These are phyloP conservation scores for Xenopus petersii DNA, from an alignment of 2,797 vertebrate species.

Conservation along the genomic window DNA sequence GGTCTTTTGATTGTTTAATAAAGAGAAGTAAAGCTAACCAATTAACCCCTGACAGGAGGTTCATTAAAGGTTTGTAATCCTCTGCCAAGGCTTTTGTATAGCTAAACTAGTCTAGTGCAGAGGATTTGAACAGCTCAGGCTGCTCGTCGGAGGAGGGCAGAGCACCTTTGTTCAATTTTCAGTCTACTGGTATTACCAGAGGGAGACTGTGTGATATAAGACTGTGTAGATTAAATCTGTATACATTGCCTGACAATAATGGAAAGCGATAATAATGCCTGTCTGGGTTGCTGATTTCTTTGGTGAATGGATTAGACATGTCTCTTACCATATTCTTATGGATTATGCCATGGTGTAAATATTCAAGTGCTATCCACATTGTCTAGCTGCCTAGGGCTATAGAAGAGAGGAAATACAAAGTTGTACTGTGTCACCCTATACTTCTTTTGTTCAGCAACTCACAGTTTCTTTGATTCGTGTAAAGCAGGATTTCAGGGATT, in stretches of 20 bases:
- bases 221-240: constrained; percentile 54
- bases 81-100: constrained; percentile 73
- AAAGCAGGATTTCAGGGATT: constrained; percentile 29
- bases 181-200: constrained; percentile 65
- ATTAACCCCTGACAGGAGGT: constrained; percentile 75
- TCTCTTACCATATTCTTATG: constrained; percentile 49
- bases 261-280: constrained; percentile 50
- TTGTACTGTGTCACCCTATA: constrained; percentile 46
- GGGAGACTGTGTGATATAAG: constrained; percentile 59
- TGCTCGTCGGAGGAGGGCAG: constrained; percentile 66
- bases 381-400: constrained; percentile 32
- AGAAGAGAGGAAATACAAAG: constrained; percentile 45
- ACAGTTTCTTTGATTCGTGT: constrained; percentile 33
- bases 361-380: constrained; percentile 50
- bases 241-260: constrained; percentile 50
- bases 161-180: constrained; percentile 72
- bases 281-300: constrained; percentile 51
- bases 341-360: constrained; percentile 55
- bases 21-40: constrained; percentile 69
- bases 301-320: constrained; percentile 53
- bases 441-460: constrained; percentile 38
- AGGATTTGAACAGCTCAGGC: constrained; percentile 69
- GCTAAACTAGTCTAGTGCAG: constrained; percentile 63
- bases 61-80: constrained; percentile 69
- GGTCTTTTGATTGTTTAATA: constrained; percentile 65